These are phyloP conservation scores for Papilio glaucus DNA, from an alignment of 1,140 invertebrate genomes.

Conservation along the genomic window DNA sequence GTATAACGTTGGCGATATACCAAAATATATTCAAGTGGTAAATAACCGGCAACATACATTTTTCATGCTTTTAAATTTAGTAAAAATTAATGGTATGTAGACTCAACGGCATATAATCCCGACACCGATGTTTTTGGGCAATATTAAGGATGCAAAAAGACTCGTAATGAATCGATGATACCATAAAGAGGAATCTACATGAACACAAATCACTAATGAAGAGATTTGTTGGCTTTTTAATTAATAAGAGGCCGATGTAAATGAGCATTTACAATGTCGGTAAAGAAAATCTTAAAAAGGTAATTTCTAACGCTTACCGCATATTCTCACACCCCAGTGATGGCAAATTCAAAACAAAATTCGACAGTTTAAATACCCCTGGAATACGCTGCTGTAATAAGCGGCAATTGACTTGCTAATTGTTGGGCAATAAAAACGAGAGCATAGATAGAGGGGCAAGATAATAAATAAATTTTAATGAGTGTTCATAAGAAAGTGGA, in stretches of 20 bases:
- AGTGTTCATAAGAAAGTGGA: constrained; percentile 16
- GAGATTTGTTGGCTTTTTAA: not conserved
- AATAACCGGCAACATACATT: not conserved
- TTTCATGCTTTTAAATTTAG: no score
- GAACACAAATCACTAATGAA: not conserved
- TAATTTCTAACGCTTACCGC: no score
- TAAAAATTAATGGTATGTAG: no score
- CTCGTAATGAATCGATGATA: no score
- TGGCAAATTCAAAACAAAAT: not conserved
- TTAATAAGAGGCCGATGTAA: not conserved
- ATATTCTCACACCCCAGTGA: no score
- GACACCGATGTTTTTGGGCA: no score
- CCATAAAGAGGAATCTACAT: no score
- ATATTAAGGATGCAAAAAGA: no score
- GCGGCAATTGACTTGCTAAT: constrained; percentile 1
- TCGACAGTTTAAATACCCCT: not conserved
- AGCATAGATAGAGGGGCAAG: not conserved
- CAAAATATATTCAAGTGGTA: not conserved
- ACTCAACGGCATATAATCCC: no score
- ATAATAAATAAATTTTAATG: constrained; percentile 22
- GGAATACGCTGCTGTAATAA: not conserved
- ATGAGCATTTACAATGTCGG: not conserved
- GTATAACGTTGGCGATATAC: not conserved
- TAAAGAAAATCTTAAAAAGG: not conserved
- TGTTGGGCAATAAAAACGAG: constrained; percentile 14